Conservation (phyloP, 2,888 invertebrate species). For the Petrolisthes cinctipes region DNA sequence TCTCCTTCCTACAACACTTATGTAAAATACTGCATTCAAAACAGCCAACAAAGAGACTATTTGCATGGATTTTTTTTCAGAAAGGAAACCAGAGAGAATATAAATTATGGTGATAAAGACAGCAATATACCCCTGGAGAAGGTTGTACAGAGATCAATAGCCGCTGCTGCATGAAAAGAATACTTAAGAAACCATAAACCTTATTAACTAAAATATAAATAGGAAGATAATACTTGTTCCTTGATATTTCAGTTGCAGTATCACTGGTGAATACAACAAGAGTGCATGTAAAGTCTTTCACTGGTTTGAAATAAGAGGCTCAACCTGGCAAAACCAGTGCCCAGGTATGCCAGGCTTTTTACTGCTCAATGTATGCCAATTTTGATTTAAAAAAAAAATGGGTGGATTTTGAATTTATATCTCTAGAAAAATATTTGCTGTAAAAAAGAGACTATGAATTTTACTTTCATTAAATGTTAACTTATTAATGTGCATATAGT, state of each 20-base stretch:
- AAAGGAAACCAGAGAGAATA: slow-evolving; percentile 15
- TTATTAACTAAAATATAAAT: slow-evolving; percentile 59
- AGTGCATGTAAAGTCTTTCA: background rate
- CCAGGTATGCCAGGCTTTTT: too few relatives aligned
- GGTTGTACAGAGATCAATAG: slow-evolving; percentile 48
- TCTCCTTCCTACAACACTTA: background rate
- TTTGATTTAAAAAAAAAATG: too few relatives aligned
- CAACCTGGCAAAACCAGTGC: too few relatives aligned
- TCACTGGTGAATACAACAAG: slow-evolving; percentile 47
- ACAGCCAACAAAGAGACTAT: slow-evolving; percentile 16
- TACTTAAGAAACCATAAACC: slow-evolving; percentile 33
- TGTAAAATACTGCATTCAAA: slow-evolving; percentile 47
- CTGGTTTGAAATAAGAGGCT: too few relatives aligned
- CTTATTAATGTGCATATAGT: too few relatives aligned
- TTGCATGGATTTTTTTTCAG: background rate
- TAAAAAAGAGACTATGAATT: too few relatives aligned
- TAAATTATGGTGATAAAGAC: slow-evolving; percentile 40
- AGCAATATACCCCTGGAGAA: slow-evolving; percentile 39
- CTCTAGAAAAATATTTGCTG: too few relatives aligned
- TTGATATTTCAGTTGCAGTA: slow-evolving; percentile 61
- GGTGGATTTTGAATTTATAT: too few relatives aligned
- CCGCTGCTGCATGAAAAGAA: slow-evolving; percentile 24
- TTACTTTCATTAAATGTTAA: too few relatives aligned
- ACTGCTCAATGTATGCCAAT: too few relatives aligned
- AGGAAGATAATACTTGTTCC: slow-evolving; percentile 58